Conservation (phyloP, 2,113 vertebrate genomes). For the Cebidichthys violaceus region DNA sequence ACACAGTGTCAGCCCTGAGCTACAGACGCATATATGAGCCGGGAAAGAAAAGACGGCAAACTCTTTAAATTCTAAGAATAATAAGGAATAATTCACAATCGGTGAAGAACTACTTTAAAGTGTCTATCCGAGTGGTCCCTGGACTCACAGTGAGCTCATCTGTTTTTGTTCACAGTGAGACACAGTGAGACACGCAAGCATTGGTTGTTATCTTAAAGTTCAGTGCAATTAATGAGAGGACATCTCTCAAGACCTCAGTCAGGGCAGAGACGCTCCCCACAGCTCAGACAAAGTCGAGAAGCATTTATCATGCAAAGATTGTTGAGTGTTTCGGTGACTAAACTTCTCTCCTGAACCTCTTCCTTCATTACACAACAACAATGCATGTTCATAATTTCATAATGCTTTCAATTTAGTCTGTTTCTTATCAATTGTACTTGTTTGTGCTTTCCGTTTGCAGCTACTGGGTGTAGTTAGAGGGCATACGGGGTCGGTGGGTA, state of each 20-base stretch:
- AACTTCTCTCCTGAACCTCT: background rate
- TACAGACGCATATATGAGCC: background rate
- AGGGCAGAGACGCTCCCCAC: conserved; percentile 20
- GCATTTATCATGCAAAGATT: background rate
- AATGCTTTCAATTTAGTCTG: background rate
- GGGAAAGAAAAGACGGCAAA: conserved; percentile 7
- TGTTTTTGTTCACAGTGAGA: conserved; percentile 22
- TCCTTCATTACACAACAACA: background rate
- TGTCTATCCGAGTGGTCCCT: conserved; percentile 11
- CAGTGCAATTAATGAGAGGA: conserved; percentile 21
- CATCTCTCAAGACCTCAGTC: conserved; percentile 16
- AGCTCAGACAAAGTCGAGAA: conserved; percentile 18
- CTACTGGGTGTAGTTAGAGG: background rate
- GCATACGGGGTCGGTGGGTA: background rate
- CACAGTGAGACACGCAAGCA: conserved; percentile 19
- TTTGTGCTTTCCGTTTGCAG: background rate
- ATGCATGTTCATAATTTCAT: background rate
- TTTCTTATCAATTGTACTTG: background rate
- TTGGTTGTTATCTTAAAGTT: conserved; percentile 29
- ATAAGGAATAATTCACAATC: background rate
- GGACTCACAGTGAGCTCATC: conserved; percentile 14
- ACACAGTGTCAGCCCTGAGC: background rate
- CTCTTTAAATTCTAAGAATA: background rate
- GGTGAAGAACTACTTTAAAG: background rate
- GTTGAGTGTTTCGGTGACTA: background rate